Base-by-base conservation (phyloP, 2,888 invertebrate genomes). In the Polydrusus pterygomalis region DNA sequence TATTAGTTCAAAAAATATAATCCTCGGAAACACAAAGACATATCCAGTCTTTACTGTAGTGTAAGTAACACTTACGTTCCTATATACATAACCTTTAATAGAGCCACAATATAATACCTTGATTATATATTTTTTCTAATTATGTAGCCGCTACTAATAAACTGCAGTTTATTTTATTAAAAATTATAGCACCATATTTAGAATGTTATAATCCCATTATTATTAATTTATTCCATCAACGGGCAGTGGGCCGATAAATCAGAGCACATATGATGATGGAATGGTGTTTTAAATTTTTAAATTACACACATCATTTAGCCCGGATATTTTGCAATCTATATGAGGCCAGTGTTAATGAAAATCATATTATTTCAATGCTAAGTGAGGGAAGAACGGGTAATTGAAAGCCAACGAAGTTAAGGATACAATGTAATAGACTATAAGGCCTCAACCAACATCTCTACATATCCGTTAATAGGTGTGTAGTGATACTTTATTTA, bases 221-320 rank as follows among this genome's bases (percentile, higher is more conserved):
- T 72, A 72, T 76, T 72, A 76, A 76, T 76, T 72, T 72, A 76
- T 76, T 76, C 75, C 51, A 72, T 76, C 63, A 72, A 68, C 75
- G 30, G 30, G 40, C 70, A 49, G 75, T 71, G 45, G 68, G 65
- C 45, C 62, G 62, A 63, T 70, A 72, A 76, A 76, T 76, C 75
- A 68, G 74, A 47, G 70, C 74, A 70, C 74, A 70, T 51, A 74
- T 30, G 30, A 30, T 64, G 70, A 70, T 69, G 64, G 70, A 45
- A 18, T 56, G 15, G 25, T 47, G 58, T 47, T 69, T 69, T 67
- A 58, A 64, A 64, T 65, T 76, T 71, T 69, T 64, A 64, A 74
- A 63, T 74, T 74, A 74, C 43, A 45, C 69, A 62, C 43, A 74
- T 74, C 74, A 70, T 70, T 70, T 51, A 18, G 54, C 43, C 62